Conservation (phyloP, 2,797 vertebrate species). For the Poeciliopsis presidionis region DNA sequence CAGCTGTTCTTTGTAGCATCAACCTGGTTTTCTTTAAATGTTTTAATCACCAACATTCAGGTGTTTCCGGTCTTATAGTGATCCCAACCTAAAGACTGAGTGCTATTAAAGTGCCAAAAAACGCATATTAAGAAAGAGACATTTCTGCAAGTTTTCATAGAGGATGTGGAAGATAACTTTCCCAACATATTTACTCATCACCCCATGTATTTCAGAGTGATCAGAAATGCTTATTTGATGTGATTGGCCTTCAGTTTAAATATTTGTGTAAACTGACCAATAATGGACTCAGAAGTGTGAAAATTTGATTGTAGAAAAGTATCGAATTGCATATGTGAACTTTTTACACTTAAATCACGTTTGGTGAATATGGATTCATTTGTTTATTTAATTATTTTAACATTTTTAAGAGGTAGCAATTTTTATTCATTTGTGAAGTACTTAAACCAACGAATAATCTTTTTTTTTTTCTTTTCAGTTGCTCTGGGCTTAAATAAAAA, state of each 20-base stretch:
- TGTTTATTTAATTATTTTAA: background rate
- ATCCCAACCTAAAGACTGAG: background rate
- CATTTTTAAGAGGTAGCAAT: background rate
- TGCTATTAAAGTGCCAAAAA: background rate
- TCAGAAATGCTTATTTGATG: background rate
- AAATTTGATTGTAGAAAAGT: background rate
- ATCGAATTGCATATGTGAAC: background rate
- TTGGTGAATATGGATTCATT: background rate
- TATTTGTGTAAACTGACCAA: background rate
- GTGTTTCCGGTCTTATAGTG: background rate
- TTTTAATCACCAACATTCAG: too few relatives aligned
- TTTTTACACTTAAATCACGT: background rate
- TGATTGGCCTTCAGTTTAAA: background rate
- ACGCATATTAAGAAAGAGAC: background rate
- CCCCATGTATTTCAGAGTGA: background rate
- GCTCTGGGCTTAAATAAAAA: slow-evolving; percentile 93
- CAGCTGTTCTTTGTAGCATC: background rate
- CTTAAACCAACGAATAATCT: background rate
- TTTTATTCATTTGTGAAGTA: background rate
- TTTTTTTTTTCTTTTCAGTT: slow-evolving; percentile 75
- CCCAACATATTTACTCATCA: background rate
- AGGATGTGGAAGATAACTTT: background rate
- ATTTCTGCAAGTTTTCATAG: background rate
- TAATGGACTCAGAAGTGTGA: background rate
- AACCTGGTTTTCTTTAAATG: background rate